Base-by-base conservation (phyloP, 2,888 invertebrate species). In the Trichopria drosophilae region DNA sequence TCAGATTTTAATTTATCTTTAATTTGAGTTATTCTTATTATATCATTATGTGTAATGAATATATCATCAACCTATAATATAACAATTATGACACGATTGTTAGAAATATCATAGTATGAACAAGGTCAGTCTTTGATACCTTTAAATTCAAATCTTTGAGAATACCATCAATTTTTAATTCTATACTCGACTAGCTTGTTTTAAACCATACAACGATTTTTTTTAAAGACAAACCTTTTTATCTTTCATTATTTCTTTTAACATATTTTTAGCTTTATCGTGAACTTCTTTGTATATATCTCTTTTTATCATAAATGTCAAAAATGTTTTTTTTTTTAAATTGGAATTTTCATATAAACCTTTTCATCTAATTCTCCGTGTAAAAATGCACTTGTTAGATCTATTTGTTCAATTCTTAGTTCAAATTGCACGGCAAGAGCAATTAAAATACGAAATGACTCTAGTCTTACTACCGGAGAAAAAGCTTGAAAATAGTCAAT, bases 301-400 rank as follows among this genome's bases (percentile, higher is more conserved):
- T 10, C 24, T 37, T 37, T 9, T 10, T 23, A 37, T 3, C 24
- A 22, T 19, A 22, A 22, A 9, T 37, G 22, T 24, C 24, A 37
- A 12, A 37, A 37, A 37, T 5, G 15, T n/a, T n/a, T 6, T 22
- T 42, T 13, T 42, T 31, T 20, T 20, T 10, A 18, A 2, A 24
- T 20, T 36, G 28, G 37, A 6, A 37, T 26, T 37, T 37, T 22
- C 37, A 46, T 46, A 28, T 28, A 28, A 12, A 46, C 44, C 18
- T 34, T 24, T 37, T 37, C 20, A 28, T 24, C 41, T 16, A 41
- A 16, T 10, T 37, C 13, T 13, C 28, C 37, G 29, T 46, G 18
- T 46, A 46, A 24, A 12, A 28, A 46, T 7, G 41, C 41, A 10
- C 10, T 41, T 28, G 28, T 37, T 10, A 46, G 19, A 46, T 46